These are phyloP conservation scores for Wiebesia pumilae DNA, from an alignment of 1,140 invertebrate species.

Conservation along the genomic window DNA sequence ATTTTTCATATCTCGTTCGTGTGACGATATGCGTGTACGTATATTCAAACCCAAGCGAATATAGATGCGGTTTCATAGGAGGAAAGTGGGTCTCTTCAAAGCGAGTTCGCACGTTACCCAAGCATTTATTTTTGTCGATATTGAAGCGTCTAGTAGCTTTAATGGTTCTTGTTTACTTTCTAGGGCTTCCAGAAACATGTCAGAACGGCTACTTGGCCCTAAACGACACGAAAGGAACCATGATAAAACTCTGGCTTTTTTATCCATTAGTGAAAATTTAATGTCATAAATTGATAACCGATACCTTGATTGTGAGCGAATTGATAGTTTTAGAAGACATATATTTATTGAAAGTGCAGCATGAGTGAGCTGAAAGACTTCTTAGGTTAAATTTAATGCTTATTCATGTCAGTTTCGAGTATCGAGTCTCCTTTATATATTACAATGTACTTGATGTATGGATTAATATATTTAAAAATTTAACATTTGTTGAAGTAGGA, in stretches of 20 bases:
- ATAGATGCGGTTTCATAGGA: slow-evolving; percentile 39
- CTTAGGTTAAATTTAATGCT: slow-evolving; percentile 23
- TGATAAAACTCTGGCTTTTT: not conserved
- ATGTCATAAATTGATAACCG: not conserved
- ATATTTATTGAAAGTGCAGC: not conserved
- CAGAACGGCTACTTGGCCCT: not conserved
- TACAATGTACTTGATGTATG: not conserved
- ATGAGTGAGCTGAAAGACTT: not conserved
- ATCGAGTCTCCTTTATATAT: no score
- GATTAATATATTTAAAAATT: not conserved
- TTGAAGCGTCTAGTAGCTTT: slow-evolving; percentile 18
- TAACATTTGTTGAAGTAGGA: not conserved
- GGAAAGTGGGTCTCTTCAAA: slow-evolving; percentile 22
- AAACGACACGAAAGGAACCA: not conserved
- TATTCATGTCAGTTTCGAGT: not conserved
- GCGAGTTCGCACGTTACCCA: slow-evolving; percentile 21
- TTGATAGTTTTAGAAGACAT: not conserved
- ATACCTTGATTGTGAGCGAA: not conserved
- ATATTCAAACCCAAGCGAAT: slow-evolving; percentile 17
- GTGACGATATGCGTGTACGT: not conserved
- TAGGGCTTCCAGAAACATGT: slow-evolving; percentile 41
- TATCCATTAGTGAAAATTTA: not conserved
- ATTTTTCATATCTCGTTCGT: slow-evolving; percentile 17
- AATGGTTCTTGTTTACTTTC: slow-evolving; percentile 49
- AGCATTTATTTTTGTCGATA: slow-evolving; percentile 49